These are phyloP conservation scores for Myripristis murdjan DNA, from an alignment of 2,797 vertebrate species.

Conservation along the genomic window DNA sequence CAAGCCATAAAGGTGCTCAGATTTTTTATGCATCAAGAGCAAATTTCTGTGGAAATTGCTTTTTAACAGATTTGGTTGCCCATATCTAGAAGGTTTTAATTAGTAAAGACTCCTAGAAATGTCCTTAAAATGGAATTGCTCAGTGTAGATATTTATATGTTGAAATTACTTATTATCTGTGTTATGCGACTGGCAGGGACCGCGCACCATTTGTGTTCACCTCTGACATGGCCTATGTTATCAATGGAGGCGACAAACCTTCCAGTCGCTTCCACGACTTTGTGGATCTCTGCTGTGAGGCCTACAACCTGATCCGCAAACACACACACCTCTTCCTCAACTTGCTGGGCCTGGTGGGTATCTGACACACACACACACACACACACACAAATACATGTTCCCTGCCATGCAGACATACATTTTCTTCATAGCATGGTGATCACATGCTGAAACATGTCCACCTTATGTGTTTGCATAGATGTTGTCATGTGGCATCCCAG, in stretches of 20 bases:
- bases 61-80: not conserved
- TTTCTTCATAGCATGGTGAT: not conserved
- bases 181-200: constrained; percentile 84
- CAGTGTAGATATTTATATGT: not conserved
- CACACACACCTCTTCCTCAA: constrained; percentile 98
- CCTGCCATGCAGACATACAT: not conserved
- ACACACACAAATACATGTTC: too few species aligned
- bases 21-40: too few species aligned
- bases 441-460: not conserved
- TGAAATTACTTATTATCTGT: not conserved
- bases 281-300: constrained; percentile 97
- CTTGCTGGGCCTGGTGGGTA: constrained; percentile 93
- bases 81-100: not conserved
- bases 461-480: constrained; percentile 83
- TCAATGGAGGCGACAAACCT: constrained; percentile 97
- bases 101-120: not conserved
- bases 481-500: constrained; percentile 97
- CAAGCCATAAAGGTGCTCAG: too few species aligned
- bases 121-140: not conserved
- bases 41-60: not conserved
- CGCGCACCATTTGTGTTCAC: constrained; percentile 98
- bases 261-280: constrained; percentile 98
- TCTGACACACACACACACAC: constrained; percentile 22
- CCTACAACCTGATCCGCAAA: constrained; percentile 98
- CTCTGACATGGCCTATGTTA: constrained; percentile 98